Conservation (phyloP, 2,113 vertebrate genomes). For the Sinosuthora webbiana region DNA sequence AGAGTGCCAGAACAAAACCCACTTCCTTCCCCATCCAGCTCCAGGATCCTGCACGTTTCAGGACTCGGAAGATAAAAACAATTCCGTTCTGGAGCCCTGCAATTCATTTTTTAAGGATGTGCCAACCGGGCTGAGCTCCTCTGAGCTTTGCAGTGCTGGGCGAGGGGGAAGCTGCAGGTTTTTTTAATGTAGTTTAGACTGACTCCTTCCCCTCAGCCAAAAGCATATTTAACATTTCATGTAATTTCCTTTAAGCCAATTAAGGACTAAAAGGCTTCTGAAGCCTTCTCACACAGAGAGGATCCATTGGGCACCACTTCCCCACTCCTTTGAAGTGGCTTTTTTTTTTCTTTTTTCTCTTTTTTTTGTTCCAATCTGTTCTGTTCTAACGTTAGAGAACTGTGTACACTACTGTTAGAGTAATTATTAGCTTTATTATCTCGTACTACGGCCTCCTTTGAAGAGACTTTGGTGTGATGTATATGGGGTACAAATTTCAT, state of each 20-base stretch:
- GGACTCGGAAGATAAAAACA: not conserved
- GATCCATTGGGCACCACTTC: not conserved
- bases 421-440: constrained; percentile 63
- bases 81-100: not conserved
- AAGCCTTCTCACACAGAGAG: not conserved
- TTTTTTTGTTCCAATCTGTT: constrained; percentile 10
- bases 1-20: not conserved
- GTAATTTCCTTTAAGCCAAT: constrained; percentile 8
- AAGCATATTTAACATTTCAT: not conserved
- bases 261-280: not conserved
- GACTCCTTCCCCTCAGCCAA: not conserved
- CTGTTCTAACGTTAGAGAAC: constrained; percentile 11
- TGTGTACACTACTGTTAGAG: constrained; percentile 67
- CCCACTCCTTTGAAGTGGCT: not conserved
- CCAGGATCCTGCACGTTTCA: not conserved
- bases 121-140: not conserved
- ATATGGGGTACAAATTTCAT: constrained; percentile 70
- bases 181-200: not conserved
- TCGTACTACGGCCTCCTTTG: constrained; percentile 66
- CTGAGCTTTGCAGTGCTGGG: not conserved
- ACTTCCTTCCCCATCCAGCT: not conserved
- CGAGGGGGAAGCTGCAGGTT: not conserved
- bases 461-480: constrained; percentile 74
- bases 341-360: too few relatives aligned
- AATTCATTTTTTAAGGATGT: not conserved